A percentile compares a stretch with the other conserved stretches of the same genome.
Evolutionary conservation across 2,888 invertebrate genomes (phyloP).

Genomic region (Ectemnius continuus): DNA sequence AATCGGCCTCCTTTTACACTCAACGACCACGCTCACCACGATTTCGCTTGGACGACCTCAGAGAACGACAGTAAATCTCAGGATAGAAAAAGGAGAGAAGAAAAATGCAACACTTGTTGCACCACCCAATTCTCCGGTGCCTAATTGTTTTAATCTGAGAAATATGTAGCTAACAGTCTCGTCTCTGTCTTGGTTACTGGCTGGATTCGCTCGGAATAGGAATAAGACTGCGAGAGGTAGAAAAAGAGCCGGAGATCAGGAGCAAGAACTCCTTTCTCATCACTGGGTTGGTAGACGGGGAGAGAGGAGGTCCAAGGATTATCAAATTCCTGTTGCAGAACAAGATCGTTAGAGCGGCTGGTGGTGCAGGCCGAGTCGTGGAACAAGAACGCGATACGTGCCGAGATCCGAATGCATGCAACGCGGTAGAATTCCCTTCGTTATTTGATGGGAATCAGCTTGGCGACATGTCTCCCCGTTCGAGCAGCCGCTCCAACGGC

Average conservation of each 20-base stretch:
- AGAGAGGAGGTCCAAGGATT: constrained; percentile 32
- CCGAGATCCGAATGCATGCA: constrained; percentile 42
- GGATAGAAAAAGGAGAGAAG: neutral
- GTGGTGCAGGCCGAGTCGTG: constrained; percentile 22
- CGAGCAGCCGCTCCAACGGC: constrained; percentile 7
- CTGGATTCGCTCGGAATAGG: neutral
- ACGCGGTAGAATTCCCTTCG: constrained; percentile 45
- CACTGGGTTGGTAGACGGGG: constrained; percentile 17
- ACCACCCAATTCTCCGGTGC: neutral
- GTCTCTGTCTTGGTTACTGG: neutral
- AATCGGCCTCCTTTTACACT: constrained; percentile 48
- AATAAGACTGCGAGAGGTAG: neutral
- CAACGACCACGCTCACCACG: constrained; percentile 1
- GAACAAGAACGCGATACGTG: constrained; percentile 57
- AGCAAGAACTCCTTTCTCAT: constrained; percentile 25
- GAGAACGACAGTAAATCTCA: neutral
- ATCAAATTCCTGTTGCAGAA: constrained; percentile 52
- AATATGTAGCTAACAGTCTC: neutral
- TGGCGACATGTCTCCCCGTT: constrained; percentile 30
- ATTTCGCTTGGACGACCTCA: constrained; percentile 20
- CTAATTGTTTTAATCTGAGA: too few species aligned
- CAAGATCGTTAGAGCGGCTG: constrained; percentile 55
- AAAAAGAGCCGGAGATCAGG: constrained; percentile 20
- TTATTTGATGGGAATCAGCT: constrained; percentile 40
- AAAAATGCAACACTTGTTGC: neutral